Evolutionary conservation across 2,797 vertebrate genomes (phyloP), one percentile per base, ranked within the genome.

Genomic region (Mionectes olivaceus): DNA sequence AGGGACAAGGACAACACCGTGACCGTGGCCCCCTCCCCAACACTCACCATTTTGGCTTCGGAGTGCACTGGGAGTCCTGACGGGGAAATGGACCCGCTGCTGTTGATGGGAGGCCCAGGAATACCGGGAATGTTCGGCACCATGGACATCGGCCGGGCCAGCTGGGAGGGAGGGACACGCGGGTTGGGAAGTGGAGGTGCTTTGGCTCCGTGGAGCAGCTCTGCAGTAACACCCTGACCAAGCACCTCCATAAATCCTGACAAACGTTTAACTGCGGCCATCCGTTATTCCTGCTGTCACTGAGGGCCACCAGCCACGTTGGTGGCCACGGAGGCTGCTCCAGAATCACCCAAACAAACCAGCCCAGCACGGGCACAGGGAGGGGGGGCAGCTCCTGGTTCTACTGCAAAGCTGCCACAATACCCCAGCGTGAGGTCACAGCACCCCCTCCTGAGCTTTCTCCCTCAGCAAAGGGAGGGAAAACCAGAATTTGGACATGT

Each of bases 81-180:
- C 11, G 99, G 99, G 28, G 99, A 99, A 85, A 99, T 97, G 28
- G 99, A 99, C 30, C 98, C 98, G 30, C 99, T 98, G 98, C 98
- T 99, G 94, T 98, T 98, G 95, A 99, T 92, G 96, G 99, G 99
- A 68, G 99, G 99, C 80, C 99, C 99, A 33, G 99, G 99, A 89
- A 99, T 99, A 69, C 99, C 99, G 50, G 99, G 99, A 98, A 99
- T 99, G 98, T 99, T 99, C 75, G 99, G 99, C 97, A 99, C 99
- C 98, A 99, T 98, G 95, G 99, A 98, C 97, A 99, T 94, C 14
- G 99, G 99, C 97, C 99, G 98, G 32, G 99, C 99, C 97, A 99
- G 97, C 99, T 99, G 91, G 44, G 65, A 33, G 85, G 53, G 46
- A 74, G 75, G 68, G 79, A 84, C n/a, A 35, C 32, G 10, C 0